phyloP scores from a whole-genome alignment of 2,797 vertebrate genomes.

The Hemibagrus guttatus region DNA sequence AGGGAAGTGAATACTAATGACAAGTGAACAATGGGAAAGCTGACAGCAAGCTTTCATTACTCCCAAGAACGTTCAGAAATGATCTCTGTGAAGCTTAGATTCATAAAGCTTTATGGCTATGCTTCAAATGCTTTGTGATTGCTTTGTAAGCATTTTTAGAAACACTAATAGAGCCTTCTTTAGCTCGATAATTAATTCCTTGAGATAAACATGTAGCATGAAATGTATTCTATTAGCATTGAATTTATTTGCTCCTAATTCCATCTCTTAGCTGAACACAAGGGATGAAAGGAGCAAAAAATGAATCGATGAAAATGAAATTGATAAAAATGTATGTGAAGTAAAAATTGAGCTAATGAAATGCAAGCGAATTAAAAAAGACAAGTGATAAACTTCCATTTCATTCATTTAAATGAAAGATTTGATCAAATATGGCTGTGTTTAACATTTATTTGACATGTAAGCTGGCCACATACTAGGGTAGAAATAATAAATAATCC shows the following conservation, averaged over 20 bases:
- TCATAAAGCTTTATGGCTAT: neutral
- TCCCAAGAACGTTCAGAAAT: conserved; percentile 12
- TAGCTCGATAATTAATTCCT: neutral
- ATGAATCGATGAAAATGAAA: neutral
- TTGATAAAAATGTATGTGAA: neutral
- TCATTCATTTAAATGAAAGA: neutral
- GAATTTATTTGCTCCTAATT: neutral
- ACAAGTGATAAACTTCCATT: neutral
- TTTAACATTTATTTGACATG: neutral
- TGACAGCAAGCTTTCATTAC: conserved; percentile 20
- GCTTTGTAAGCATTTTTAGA: neutral
- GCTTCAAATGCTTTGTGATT: neutral
- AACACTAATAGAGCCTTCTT: neutral
- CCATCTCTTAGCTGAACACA: neutral
- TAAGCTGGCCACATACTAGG: neutral
- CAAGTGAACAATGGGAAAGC: conserved; percentile 14
- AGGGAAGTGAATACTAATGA: conserved; percentile 51
- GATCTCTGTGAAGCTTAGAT: neutral
- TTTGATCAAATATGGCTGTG: neutral
- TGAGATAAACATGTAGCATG: neutral
- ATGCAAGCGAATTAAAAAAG: neutral
- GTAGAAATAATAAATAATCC: too few relatives aligned
- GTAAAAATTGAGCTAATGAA: neutral
- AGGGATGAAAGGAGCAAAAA: neutral
- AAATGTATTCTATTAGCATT: neutral